Conservation (phyloP, 1,140 invertebrate species). For the Drosophila seguyi region DNA sequence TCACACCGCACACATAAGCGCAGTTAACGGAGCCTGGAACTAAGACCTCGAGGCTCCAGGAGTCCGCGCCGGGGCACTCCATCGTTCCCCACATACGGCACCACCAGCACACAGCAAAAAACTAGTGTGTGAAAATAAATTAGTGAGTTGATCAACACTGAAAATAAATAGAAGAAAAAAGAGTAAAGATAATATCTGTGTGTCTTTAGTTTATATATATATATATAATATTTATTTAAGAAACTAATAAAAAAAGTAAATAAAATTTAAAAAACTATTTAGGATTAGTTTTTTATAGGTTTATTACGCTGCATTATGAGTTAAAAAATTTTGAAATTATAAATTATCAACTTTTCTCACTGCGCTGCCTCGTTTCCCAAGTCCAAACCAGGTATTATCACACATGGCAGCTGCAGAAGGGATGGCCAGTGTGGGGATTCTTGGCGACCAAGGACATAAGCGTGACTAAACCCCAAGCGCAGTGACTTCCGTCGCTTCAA, state of each 20-base stretch:
- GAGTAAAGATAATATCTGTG: no score
- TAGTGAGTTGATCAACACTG: no score
- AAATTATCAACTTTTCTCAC: background rate
- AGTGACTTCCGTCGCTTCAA: constrained; percentile 57
- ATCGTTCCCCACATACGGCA: background rate
- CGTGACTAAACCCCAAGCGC: constrained; percentile 66
- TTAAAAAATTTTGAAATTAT: no score
- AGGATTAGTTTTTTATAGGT: no score
- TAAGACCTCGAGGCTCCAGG: constrained; percentile 23
- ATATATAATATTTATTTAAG: no score
- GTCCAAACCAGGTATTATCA: constrained; percentile 57
- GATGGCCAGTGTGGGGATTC: background rate
- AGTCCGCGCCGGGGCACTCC: background rate
- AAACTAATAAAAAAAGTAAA: no score
- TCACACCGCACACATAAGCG: constrained; percentile 17
- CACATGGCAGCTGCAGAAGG: constrained; percentile 17
- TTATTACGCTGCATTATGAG: no score
- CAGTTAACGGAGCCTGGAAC: constrained; percentile 18
- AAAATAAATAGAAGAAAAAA: no score
- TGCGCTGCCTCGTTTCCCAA: constrained; percentile 2
- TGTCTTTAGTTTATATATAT: no score
- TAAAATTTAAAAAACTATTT: no score
- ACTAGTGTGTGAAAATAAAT: background rate
- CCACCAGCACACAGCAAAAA: background rate
- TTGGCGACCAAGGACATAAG: constrained; percentile 52